Base-by-base conservation (phyloP, 2,888 invertebrate genomes). In the Tortrix viridana region DNA sequence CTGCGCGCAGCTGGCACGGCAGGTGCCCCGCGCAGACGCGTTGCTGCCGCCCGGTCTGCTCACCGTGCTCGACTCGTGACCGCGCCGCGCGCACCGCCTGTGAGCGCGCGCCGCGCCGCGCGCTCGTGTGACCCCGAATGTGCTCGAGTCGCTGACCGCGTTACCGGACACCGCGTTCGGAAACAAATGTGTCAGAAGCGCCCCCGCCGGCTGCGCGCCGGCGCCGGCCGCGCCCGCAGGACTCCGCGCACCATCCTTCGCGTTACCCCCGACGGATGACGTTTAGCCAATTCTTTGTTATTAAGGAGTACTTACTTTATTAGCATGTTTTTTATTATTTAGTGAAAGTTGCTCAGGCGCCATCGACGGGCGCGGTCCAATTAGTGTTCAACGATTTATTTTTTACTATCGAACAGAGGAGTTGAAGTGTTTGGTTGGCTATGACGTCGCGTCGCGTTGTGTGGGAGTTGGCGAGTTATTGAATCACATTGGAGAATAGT, bases 321-420 rank as follows among this genome's bases (percentile, higher is more conserved):
- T 88, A 86, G 85, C 80, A 85, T 82, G 85, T 89, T 90, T 88
- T 81, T 84, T 82, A 85, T 86, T 83, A 70, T 76, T 85, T 88
- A 89, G 91, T 90, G 91, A 90, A 90, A 91, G 91, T 90, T 90
- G 90, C 88, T 90, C 89, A 89, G 88, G 84, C 89, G 86, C 89
- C 80, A 85, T 82, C 81, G 85, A 81, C 84, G 85, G 86, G 88
- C 88, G 89, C 84, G 88, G 88, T 87, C 88, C 88, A 82, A 86
- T 85, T 85, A 86, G 86, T 86, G 88, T 85, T 87, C 88, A 84
- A 84, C 82, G 84, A 88, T 86, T 58, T 80, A 77, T 77, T 83
- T 86, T 56, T 79, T 83, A 32, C 72, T 84, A 83, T 83, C 79
- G 82, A 80, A 81, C 78, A 73, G 80, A 84, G 78, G 6, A 82